These are phyloP conservation scores for Nemotelus nigrinus DNA, from an alignment of 2,888 invertebrate species.

Conservation along the genomic window DNA sequence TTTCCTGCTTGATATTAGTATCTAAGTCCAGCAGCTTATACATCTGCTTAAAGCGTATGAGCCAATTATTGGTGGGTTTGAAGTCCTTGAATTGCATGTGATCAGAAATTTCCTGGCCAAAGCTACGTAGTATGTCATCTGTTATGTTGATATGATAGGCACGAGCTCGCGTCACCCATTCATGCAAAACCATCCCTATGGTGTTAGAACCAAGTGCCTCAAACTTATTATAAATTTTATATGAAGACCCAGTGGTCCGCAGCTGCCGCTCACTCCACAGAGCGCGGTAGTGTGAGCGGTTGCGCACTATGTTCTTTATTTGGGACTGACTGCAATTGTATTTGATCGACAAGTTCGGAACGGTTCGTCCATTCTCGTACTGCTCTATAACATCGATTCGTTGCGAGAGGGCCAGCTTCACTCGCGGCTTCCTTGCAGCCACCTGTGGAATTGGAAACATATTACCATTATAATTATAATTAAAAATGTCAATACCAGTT, in stretches of 20 bases:
- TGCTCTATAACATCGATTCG: slow-evolving; percentile 11
- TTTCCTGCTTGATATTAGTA: not conserved
- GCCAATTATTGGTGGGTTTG: slow-evolving; percentile 10
- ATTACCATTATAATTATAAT: not conserved
- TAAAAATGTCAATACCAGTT: not conserved
- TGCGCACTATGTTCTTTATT: slow-evolving; percentile 31
- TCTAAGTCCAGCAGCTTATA: slow-evolving; percentile 7
- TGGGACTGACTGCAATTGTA: slow-evolving; percentile 18
- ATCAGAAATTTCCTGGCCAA: slow-evolving; percentile 38
- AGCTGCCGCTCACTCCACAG: not conserved
- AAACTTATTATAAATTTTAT: not conserved
- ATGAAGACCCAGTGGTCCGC: not conserved
- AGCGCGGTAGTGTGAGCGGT: slow-evolving; percentile 2
- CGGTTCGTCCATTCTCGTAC: not conserved
- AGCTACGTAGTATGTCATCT: slow-evolving; percentile 18
- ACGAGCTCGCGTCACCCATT: slow-evolving; percentile 37
- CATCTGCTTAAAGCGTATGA: slow-evolving; percentile 20
- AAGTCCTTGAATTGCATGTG: slow-evolving; percentile 14
- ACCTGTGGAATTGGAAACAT: not conserved
- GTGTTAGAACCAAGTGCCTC: not conserved
- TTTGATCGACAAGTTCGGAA: not conserved
- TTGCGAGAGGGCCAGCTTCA: slow-evolving; percentile 1
- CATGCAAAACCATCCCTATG: slow-evolving; percentile 21
- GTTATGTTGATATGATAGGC: slow-evolving; percentile 34
- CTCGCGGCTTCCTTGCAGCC: not conserved